Evolutionary conservation across 2,797 vertebrate species (phyloP).

Genomic region (Peromyscus attwateri): DNA sequence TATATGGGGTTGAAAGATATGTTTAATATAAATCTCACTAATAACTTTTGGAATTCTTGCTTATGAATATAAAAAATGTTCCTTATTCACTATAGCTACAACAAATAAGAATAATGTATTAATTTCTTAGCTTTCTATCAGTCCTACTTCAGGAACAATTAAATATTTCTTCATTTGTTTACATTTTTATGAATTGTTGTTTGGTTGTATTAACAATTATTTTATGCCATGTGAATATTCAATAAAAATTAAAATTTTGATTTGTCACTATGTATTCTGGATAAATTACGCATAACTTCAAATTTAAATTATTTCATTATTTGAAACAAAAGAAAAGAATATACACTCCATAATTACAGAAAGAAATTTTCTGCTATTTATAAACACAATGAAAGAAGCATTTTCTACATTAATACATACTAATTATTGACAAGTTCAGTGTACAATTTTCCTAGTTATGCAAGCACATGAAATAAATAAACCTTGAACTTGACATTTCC

Average conservation of each 20-base stretch:
- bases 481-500: slow-evolving; percentile 84
- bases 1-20: neutral
- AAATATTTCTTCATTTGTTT: neutral
- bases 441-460: slow-evolving; percentile 80
- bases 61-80: neutral
- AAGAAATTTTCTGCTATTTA: neutral
- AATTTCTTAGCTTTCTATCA: neutral
- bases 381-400: slow-evolving; percentile 17
- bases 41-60: neutral
- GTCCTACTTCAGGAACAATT: neutral
- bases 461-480: slow-evolving; percentile 83
- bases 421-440: slow-evolving; percentile 80
- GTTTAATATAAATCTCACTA: slow-evolving; percentile 6
- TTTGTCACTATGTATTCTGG: neutral
- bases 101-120: neutral
- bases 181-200: neutral
- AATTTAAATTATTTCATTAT: neutral
- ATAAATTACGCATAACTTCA: neutral
- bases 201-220: neutral
- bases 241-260: neutral
- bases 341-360: neutral
- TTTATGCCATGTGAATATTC: neutral
- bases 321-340: neutral
- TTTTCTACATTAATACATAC: slow-evolving; percentile 69
- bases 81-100: neutral